These are phyloP conservation scores for Chaetoderma sp. DNA, from an alignment of 2,888 invertebrate species.

Conservation along the genomic window DNA sequence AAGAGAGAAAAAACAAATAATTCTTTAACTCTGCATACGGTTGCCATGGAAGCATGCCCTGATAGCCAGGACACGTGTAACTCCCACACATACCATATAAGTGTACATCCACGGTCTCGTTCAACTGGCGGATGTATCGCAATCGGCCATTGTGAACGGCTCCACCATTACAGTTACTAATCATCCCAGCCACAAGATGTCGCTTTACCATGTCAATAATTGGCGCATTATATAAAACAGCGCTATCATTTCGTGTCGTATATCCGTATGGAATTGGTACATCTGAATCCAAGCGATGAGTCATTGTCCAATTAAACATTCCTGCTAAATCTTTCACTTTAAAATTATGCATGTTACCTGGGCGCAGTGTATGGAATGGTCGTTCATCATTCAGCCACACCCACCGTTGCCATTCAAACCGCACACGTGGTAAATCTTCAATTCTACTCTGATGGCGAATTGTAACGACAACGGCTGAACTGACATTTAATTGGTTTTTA, in stretches of 20 bases:
- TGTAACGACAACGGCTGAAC: not conserved
- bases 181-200: not conserved
- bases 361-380: constrained; percentile 3
- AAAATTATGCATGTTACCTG: not conserved
- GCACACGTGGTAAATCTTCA: not conserved
- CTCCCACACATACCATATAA: constrained; percentile 1
- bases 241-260: not conserved
- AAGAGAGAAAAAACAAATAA: not conserved
- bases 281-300: not conserved
- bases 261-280: not conserved
- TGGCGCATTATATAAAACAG: too few species aligned
- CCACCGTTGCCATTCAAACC: not conserved
- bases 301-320: constrained; percentile 6
- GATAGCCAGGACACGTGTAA: not conserved
- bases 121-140: not conserved
- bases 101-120: not conserved
- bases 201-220: not conserved
- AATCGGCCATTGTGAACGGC: constrained; percentile 2
- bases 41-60: not conserved
- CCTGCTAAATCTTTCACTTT: not conserved
- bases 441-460: not conserved
- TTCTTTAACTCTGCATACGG: not conserved
- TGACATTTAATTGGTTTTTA: not conserved
- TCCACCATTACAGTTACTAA: not conserved
- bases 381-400: constrained; percentile 2